phyloP scores from a whole-genome alignment of 2,888 invertebrate species.

The Margaritifera margaritifera region DNA sequence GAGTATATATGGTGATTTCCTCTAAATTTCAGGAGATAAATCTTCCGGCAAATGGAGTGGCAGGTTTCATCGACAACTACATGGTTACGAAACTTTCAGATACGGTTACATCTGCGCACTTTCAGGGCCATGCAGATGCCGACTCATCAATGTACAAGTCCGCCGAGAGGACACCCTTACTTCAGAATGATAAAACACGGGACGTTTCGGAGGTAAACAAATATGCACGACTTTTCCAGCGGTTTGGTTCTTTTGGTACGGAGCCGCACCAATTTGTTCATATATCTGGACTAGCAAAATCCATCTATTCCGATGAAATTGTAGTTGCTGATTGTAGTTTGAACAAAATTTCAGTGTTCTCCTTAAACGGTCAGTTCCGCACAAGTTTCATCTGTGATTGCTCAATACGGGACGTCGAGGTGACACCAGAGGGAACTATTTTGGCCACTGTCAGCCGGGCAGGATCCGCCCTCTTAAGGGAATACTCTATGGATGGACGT shows the following conservation, averaged over 20 bases:
- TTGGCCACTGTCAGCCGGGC: slow-evolving; percentile 45
- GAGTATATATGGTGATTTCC: background rate
- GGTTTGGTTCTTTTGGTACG: slow-evolving; percentile 45
- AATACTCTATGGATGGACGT: slow-evolving; percentile 45
- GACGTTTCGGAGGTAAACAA: background rate
- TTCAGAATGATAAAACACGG: slow-evolving; percentile 8
- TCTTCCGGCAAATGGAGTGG: slow-evolving; percentile 46
- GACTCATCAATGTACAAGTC: background rate
- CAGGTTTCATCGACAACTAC: slow-evolving; percentile 54
- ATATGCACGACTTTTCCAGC: slow-evolving; percentile 11
- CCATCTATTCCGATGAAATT: slow-evolving; percentile 42
- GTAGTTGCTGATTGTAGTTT: slow-evolving; percentile 42
- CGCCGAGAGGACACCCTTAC: slow-evolving; percentile 22
- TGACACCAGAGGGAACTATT: slow-evolving; percentile 42
- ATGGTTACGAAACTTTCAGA: slow-evolving; percentile 43
- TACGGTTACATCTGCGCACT: slow-evolving; percentile 21
- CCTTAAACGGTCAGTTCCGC: slow-evolving; percentile 36
- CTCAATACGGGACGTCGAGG: slow-evolving; percentile 46
- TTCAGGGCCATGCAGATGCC: too few species aligned
- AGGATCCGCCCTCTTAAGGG: slow-evolving; percentile 41
- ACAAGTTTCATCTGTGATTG: slow-evolving; percentile 50
- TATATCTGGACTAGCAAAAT: slow-evolving; percentile 42
- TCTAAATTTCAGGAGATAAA: slow-evolving; percentile 37
- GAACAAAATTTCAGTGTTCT: slow-evolving; percentile 47
- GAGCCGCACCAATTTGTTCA: slow-evolving; percentile 40